Conservation (phyloP, 2,888 invertebrate genomes). For the Ormyrus nitidulus region DNA sequence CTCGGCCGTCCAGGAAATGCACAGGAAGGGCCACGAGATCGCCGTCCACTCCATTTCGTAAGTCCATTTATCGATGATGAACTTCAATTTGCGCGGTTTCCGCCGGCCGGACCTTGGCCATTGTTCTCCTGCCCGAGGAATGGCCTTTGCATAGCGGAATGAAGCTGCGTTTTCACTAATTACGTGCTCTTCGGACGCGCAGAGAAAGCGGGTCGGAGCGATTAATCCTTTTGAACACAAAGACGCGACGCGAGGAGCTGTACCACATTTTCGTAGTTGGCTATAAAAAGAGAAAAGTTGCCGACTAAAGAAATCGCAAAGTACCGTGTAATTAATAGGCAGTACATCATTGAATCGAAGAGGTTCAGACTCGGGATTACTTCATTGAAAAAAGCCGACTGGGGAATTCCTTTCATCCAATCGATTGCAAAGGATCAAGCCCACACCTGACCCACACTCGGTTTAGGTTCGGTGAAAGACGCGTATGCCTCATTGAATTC, state of each 20-base stretch:
- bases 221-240: slow-evolving; percentile 10
- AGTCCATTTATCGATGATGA: slow-evolving; percentile 74
- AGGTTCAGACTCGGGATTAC: too few relatives aligned
- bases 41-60: slow-evolving; percentile 96
- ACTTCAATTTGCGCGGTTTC: slow-evolving; percentile 12
- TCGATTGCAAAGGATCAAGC: slow-evolving; percentile 18
- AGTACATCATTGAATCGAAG: background rate
- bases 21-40: slow-evolving; percentile 94
- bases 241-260: too few relatives aligned
- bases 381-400: background rate
- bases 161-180: slow-evolving; percentile 20
- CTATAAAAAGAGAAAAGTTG: too few relatives aligned
- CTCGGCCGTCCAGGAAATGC: slow-evolving; percentile 93
- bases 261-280: too few relatives aligned
- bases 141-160: background rate
- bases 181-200: background rate
- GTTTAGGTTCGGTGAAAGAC: slow-evolving; percentile 39
- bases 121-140: slow-evolving; percentile 22
- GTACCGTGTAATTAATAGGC: background rate
- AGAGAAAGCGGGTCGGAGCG: slow-evolving; percentile 23
- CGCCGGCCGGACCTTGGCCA: slow-evolving; percentile 18
- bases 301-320: too few relatives aligned
- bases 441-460: slow-evolving; percentile 14
- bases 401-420: background rate
- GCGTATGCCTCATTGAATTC: slow-evolving; percentile 19